Percentiles rank a stretch among this genome's conserved stretches.
Evolutionary conservation across 1,140 invertebrate species (phyloP).

Genomic region (Drosophila navojoa): DNA sequence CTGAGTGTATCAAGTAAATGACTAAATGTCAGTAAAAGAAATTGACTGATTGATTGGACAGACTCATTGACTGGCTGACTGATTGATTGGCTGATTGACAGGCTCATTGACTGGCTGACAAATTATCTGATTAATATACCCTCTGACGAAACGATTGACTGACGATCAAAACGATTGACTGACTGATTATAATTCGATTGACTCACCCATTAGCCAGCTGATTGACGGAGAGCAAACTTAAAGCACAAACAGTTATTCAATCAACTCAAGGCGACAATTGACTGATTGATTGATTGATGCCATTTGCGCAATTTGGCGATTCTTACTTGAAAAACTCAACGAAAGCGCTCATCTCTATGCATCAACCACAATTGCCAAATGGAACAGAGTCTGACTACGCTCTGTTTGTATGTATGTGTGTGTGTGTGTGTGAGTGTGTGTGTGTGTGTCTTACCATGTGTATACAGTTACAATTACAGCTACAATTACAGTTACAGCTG

Average conservation of each 20-base stretch:
- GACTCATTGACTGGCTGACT: too few species aligned
- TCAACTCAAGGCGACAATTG: too few species aligned
- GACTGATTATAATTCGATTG: neutral
- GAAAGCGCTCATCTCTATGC: neutral
- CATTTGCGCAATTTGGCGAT: neutral
- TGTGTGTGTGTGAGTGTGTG: conserved; percentile 6
- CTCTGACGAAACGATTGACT: too few species aligned
- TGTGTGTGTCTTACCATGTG: neutral
- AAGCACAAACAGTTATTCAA: too few species aligned
- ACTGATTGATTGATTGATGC: neutral
- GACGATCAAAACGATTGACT: neutral
- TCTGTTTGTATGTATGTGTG: neutral
- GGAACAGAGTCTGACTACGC: conserved; percentile 1
- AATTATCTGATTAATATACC: too few species aligned
- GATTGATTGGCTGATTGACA: too few species aligned
- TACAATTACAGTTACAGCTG: conserved; percentile 35
- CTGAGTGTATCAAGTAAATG: too few species aligned
- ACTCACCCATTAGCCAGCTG: too few species aligned
- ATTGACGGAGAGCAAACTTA: too few species aligned
- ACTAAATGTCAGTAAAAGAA: neutral
- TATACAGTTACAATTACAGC: conserved; percentile 19
- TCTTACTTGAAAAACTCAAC: neutral
- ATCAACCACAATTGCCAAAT: neutral
- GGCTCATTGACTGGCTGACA: too few species aligned
- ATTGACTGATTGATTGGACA: too few species aligned